These are phyloP conservation scores for Pitangus sulphuratus DNA, from an alignment of 2,797 vertebrate genomes.

Conservation along the genomic window DNA sequence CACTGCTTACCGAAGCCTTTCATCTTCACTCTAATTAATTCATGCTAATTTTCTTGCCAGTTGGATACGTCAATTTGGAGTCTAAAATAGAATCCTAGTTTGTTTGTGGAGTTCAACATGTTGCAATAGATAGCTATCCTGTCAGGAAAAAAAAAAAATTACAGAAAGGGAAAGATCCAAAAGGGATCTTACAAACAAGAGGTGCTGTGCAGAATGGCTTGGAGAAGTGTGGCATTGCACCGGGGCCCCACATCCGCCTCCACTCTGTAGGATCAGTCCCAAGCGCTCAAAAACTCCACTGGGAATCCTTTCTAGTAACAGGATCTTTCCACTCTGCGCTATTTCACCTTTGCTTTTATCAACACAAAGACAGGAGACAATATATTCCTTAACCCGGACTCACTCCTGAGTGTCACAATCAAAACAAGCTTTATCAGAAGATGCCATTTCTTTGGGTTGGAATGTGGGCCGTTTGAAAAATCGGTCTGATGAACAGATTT, in stretches of 20 bases:
- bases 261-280: not conserved
- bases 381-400: not conserved
- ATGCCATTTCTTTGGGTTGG: not conserved
- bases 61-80: slow-evolving; percentile 59
- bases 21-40: slow-evolving; percentile 66
- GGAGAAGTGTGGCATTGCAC: not conserved
- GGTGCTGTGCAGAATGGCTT: not conserved
- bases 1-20: slow-evolving; percentile 24
- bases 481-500: not conserved
- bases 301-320: not conserved
- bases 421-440: not conserved
- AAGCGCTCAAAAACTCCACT: fast-evolving
- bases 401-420: not conserved
- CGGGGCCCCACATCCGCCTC: not conserved
- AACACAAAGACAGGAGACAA: not conserved
- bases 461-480: not conserved
- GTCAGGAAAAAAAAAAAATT: not conserved
- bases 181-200: fast-evolving
- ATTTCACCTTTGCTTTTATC: not conserved
- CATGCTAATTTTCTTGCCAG: slow-evolving; percentile 63
- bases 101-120: slow-evolving; percentile 27
- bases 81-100: slow-evolving; percentile 61
- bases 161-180: not conserved
- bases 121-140: slow-evolving; percentile 33
- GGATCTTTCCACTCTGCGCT: not conserved